phyloP scores from a whole-genome alignment of 2,888 invertebrate species.

The Dynastes maya region DNA sequence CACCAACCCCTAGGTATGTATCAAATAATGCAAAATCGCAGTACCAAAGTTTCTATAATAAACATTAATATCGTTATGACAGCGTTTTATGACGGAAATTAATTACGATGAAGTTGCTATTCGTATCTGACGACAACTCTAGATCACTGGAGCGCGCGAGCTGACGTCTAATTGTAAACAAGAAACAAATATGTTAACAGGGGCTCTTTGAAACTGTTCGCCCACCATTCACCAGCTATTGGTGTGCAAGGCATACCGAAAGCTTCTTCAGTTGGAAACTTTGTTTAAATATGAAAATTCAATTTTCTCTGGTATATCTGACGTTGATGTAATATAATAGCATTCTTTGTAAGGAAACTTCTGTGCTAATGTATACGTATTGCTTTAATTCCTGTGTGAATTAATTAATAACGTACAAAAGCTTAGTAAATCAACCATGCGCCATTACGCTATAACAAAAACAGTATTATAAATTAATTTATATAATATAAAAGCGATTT shows the following conservation, averaged over 20 bases:
- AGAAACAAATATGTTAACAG: constrained; percentile 31
- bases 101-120: constrained; percentile 26
- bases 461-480: too few relatives aligned
- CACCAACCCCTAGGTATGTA: too few relatives aligned
- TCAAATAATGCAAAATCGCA: too few relatives aligned
- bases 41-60: constrained; percentile 12
- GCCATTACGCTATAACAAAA: too few relatives aligned
- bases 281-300: constrained; percentile 26
- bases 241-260: constrained; percentile 15
- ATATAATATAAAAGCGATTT: too few relatives aligned
- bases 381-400: too few relatives aligned
- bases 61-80: constrained; percentile 20
- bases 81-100: constrained; percentile 6
- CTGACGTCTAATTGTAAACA: constrained; percentile 34
- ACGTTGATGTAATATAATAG: constrained; percentile 13
- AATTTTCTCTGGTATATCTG: not conserved
- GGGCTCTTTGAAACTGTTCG: constrained; percentile 8
- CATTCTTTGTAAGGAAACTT: not conserved
- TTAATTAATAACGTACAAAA: too few relatives aligned
- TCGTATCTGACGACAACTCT: constrained; percentile 29
- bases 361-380: not conserved
- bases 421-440: too few relatives aligned
- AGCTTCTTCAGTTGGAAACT: constrained; percentile 25
- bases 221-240: constrained; percentile 16
- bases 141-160: constrained; percentile 16